Evolutionary conservation across 2,888 invertebrate species (phyloP), one percentile per base, ranked within the genome.

Genomic region (Cryptus armator): DNA sequence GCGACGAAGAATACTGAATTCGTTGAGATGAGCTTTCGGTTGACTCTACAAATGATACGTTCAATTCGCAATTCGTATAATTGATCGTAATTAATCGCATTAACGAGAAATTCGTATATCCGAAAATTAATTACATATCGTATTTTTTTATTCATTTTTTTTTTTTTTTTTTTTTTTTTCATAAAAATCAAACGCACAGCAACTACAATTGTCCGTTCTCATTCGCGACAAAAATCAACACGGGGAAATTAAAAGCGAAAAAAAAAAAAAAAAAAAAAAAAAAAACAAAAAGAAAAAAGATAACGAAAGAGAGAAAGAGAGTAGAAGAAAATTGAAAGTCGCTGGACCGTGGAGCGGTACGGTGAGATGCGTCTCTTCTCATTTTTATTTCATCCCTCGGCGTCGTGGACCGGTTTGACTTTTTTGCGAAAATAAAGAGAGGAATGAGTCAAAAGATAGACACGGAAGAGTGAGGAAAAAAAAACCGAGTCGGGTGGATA

Each of bases 251-350:
- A 48, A 51, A 68, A 12, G 14, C 46, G 12, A 14, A 14, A 48
- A 37, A 46, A 48, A 37, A 32, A 48, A 32, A 16, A 51, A 16
- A 76, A 4, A 70, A n/a, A 59, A 53, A 14, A 48, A 37, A 46
- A 48, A 37, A 32, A 48, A 32, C 29, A 51, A 16, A 76, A 4
- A 70, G 24, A 59, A 53, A 43, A 24, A n/a, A 16, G 32, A 44
- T 51, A 32, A 67, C 32, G 14, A 7, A 59, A 77, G n/a, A 32
- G 9, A 43, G 9, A 67, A 62, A 53, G 62, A 72, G 67, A n/a
- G 68, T 32, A 29, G 2, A 78, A 53, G 66, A 85, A 85, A 77
- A 78, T 78, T 71, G 66, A 78, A 85, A 85, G 12, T 80, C 48
- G 9, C 32, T 16, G 51, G 37, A 53, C 62, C 66, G 71, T 46